Evolutionary conservation across 2,797 vertebrate species (phyloP), one percentile per base, ranked within the genome.

Genomic region (Valencia hispanica): DNA sequence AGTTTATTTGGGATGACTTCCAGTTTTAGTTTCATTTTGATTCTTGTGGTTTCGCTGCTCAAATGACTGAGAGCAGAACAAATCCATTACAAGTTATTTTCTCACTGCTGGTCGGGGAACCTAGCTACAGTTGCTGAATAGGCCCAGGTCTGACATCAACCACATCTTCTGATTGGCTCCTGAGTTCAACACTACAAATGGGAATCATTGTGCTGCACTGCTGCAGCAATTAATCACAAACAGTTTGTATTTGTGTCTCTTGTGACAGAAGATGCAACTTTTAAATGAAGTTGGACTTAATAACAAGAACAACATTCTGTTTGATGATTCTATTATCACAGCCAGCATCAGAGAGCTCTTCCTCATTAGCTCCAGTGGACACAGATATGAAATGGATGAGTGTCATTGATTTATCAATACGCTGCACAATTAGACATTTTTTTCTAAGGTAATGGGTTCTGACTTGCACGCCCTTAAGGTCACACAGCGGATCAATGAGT

Each of bases 331-430:
- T 25, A 8, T 27, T 69, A 45, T 30, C 27, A 47, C 43, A 69
- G 27, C 25, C 10, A 45, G 41, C 20, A 43, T 25, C 41, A 0
- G n/a, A 27, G 25, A 45, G 43, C 68, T 69, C 43, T 8, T 68
- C 43, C 34, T 68, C 25, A 30, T 69, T 69, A 30, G 47, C 68
- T 11, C 43, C 5, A 22, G 43, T 30, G 43, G 41, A 47, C 43
- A 32, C 45, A 69, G 39, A 36, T 41, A 43, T 66, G 20, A 41
- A 48, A 47, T 48, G 45, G 45, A 70, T 70, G 36, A 27, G 47
- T 10, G 11, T 2, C 70, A 72, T 45, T 72, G 70, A 72, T 72
- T 72, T 43, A 57, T 59, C 70, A 72, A 72, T 72, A 55, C 12
- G 0, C 9, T 10, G 15, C 53, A 57, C 53, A 34, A 61, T 61